phyloP scores from a whole-genome alignment of 1,140 invertebrate genomes.

The Drosophila nasuta region DNA sequence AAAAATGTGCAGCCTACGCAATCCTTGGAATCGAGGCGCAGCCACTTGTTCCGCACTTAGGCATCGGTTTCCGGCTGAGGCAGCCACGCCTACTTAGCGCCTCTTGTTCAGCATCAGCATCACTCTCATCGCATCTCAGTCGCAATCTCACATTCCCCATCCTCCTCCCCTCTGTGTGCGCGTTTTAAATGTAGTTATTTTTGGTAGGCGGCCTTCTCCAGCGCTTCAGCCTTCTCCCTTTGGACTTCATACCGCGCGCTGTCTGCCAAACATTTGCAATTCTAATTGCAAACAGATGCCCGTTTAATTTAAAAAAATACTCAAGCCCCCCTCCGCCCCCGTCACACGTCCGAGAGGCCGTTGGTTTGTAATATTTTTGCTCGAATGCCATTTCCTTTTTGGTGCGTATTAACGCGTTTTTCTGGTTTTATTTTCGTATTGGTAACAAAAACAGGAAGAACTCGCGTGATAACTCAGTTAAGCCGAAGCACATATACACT shows the following conservation, averaged over 20 bases:
- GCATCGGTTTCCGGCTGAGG: constrained; percentile 65
- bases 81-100: constrained; percentile 30
- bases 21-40: constrained; percentile 22
- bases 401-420: constrained; percentile 59
- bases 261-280: constrained; percentile 66
- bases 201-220: constrained; percentile 17
- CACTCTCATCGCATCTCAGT: not conserved
- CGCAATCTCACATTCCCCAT: not conserved
- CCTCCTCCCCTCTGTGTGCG: constrained; percentile 1
- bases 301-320: constrained; percentile 57
- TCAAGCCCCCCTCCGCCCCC: not conserved
- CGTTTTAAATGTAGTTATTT: constrained; percentile 62
- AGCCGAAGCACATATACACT: constrained; percentile 27
- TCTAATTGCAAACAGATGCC: constrained; percentile 68
- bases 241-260: not conserved
- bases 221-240: constrained; percentile 5
- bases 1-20: constrained; percentile 38
- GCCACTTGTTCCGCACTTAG: constrained; percentile 69
- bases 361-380: constrained; percentile 35
- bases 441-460: constrained; percentile 64
- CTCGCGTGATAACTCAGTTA: not conserved
- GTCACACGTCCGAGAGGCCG: not conserved
- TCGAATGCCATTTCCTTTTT: constrained; percentile 43
- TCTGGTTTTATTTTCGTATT: constrained; percentile 60
- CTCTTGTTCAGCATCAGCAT: constrained; percentile 5